Evolutionary conservation across 2,113 vertebrate genomes (phyloP), one percentile per base, ranked within the genome.

Genomic region (Serilophus lunatus): DNA sequence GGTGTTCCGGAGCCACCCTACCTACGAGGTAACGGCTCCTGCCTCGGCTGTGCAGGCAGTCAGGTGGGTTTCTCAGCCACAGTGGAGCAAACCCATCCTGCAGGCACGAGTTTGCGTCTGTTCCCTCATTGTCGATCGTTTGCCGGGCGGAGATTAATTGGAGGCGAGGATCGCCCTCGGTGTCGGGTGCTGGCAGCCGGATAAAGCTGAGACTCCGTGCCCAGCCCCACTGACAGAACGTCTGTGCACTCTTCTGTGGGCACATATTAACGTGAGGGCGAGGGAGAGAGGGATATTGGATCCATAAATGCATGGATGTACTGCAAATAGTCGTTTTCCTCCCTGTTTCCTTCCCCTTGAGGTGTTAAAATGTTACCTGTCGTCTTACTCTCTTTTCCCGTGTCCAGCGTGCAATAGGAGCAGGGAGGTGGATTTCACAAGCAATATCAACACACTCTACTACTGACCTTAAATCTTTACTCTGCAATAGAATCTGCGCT

Each of bases 21-120:
- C 0, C 0, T 14, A 7, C 26, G 9, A 12, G 35, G 4, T 23
- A 7, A 6, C 0, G 0, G 29, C 72, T 90, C 70, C 36, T 53
- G 50, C 38, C 35, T 23, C 6, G 44, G 75, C 25, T 36, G 11
- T 1, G 4, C 60, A n/a, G 75, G 35, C 12, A 3, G 7, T 29
- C 10, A 8, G 80, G 14, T 12, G 66, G 51, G 26, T 90, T 71
- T 74, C 36, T 53, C 36, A 79, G 40, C 31, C 1, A 0, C 5
- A 0, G 31, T 7, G 47, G 61, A 81, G 66, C 20, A 65, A 71
- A 26, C 82, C 54, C 77, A 23, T 89, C 49, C 74, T 4, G 2
- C 33, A 6, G 89, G 50, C 38, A 6, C 44, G 17, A 45, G 38
- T 57, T 66, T 59, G 22, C 1, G 0, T 54, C 36, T 36, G 53